Conservation (phyloP, 2,888 invertebrate genomes). For the Lamellibrachia satsuma region DNA sequence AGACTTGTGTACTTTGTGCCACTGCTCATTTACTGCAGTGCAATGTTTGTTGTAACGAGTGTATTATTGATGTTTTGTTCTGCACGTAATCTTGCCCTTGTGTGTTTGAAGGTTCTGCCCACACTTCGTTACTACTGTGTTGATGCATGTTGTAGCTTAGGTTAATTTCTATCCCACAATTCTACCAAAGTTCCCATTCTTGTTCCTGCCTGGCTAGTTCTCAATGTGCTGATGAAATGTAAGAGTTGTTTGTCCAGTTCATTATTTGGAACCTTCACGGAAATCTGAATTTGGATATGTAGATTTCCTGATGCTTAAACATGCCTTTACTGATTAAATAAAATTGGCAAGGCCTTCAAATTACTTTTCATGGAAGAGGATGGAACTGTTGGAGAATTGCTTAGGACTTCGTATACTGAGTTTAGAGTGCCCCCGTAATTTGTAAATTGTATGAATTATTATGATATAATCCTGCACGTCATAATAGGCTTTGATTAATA, state of each 20-base stretch:
- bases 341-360: background rate
- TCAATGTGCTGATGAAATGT: too few relatives aligned
- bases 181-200: background rate
- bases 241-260: background rate
- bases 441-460: background rate
- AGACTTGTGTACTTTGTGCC: background rate
- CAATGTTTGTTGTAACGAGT: background rate
- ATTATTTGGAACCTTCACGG: background rate
- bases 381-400: background rate
- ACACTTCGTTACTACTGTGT: background rate
- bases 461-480: background rate
- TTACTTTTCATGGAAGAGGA: background rate
- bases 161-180: background rate
- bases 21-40: background rate
- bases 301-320: background rate
- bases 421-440: background rate
- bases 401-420: background rate
- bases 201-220: background rate
- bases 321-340: background rate
- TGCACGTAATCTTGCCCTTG: background rate
- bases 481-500: background rate
- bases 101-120: background rate
- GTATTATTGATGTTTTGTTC: background rate
- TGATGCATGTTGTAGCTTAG: conserved; percentile 2
- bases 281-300: background rate